These are phyloP conservation scores for Oncorhynchus keta DNA, from an alignment of 2,113 vertebrate species.

Conservation along the genomic window DNA sequence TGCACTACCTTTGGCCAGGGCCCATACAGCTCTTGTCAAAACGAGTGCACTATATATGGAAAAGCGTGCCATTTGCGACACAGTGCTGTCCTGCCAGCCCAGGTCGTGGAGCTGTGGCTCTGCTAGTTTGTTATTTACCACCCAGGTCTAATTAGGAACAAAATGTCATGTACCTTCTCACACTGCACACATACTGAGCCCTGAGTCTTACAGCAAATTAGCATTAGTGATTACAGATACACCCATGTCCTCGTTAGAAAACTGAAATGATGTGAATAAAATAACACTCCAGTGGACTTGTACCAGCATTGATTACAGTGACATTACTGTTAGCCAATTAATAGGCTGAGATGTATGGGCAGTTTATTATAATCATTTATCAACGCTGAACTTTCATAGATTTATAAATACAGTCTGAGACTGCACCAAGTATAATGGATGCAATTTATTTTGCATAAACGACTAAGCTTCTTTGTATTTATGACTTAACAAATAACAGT, in stretches of 20 bases:
- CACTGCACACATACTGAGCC: conserved; percentile 29
- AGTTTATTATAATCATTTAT: neutral
- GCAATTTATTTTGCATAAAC: no score
- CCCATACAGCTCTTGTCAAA: no score
- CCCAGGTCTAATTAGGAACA: conserved; percentile 12
- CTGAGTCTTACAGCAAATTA: conserved; percentile 48
- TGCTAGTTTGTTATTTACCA: conserved; percentile 29
- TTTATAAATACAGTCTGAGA: neutral
- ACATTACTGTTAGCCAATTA: conserved; percentile 38
- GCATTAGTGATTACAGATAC: conserved; percentile 48
- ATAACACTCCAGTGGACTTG: conserved; percentile 26
- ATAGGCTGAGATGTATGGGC: conserved; percentile 28
- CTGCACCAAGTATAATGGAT: no score
- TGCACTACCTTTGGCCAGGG: no score
- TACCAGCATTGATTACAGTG: conserved; percentile 40
- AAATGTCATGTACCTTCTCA: conserved; percentile 26
- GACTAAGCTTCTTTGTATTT: neutral
- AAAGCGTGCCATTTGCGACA: conserved; percentile 2
- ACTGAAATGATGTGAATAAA: conserved; percentile 33
- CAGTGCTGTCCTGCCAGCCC: neutral
- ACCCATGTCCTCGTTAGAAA: conserved; percentile 10
- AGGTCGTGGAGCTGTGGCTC: neutral
- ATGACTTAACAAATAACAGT: neutral
- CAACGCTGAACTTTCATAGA: neutral
- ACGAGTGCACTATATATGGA: neutral